phyloP scores from a whole-genome alignment of 2,113 vertebrate genomes.

The Monarcha castaneiventris region DNA sequence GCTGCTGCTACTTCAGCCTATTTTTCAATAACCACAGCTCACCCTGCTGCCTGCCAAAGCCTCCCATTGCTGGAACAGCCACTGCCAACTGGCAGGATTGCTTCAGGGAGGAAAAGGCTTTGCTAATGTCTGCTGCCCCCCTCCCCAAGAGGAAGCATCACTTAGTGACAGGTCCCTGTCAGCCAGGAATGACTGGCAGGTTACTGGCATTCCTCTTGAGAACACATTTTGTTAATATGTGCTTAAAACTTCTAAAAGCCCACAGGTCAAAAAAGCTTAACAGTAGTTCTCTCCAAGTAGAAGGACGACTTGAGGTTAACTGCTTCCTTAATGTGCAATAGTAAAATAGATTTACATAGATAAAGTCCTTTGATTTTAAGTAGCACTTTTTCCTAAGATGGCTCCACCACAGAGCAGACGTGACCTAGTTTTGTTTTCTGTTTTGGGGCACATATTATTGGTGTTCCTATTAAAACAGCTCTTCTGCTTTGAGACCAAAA shows the following conservation, averaged over 20 bases:
- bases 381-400: not conserved
- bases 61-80: not conserved
- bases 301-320: not conserved
- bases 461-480: not conserved
- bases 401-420: not conserved
- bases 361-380: not conserved
- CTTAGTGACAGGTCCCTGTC: not conserved
- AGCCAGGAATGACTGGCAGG: not conserved
- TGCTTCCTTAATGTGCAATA: not conserved
- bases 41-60: not conserved
- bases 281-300: not conserved
- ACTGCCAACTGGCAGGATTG: not conserved
- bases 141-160: not conserved
- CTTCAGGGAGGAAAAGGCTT: not conserved
- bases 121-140: not conserved
- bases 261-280: not conserved
- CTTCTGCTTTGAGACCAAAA: not conserved
- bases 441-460: not conserved
- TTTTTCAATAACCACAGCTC: slow-evolving; percentile 1
- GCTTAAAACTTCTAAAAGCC: not conserved
- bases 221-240: not conserved
- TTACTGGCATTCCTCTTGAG: not conserved
- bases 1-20: not conserved
- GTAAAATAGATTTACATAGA: slow-evolving; percentile 1
- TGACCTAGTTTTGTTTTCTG: not conserved